Conservation (phyloP, 2,113 vertebrate genomes). For the Melanotaenia duboulayi region DNA sequence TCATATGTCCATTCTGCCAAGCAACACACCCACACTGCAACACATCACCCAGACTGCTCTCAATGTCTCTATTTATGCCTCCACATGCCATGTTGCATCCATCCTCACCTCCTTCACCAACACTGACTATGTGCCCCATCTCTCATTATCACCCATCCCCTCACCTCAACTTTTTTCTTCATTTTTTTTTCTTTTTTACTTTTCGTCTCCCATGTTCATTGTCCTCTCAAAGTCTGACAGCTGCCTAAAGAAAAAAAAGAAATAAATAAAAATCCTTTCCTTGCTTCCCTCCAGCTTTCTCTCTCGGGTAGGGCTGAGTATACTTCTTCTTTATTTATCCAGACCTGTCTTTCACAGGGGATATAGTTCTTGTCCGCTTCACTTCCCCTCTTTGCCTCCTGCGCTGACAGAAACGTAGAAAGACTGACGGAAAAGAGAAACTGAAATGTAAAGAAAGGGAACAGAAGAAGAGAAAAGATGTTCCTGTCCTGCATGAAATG, state of each 20-base stretch:
- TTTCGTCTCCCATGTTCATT: constrained; percentile 24
- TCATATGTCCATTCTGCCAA: background rate
- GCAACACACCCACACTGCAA: constrained; percentile 3
- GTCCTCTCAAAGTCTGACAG: constrained; percentile 65
- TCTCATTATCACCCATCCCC: constrained; percentile 42
- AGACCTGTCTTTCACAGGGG: constrained; percentile 65
- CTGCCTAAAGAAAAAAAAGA: constrained; percentile 35
- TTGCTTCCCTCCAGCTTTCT: constrained; percentile 40
- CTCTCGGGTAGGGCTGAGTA: constrained; percentile 44
- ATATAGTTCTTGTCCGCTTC: constrained; percentile 63
- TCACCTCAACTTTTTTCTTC: constrained; percentile 31
- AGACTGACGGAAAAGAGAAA: constrained; percentile 14
- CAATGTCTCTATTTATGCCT: background rate
- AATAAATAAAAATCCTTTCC: constrained; percentile 19
- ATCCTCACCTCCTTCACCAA: constrained; percentile 25
- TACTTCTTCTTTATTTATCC: constrained; percentile 72
- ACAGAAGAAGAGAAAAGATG: background rate
- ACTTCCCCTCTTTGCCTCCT: constrained; percentile 48
- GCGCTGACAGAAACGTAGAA: constrained; percentile 61
- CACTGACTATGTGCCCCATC: constrained; percentile 2
- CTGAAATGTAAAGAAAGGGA: constrained; percentile 28
- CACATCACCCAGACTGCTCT: background rate
- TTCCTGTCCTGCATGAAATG: constrained; percentile 19
- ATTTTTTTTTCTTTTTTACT: constrained; percentile 16
- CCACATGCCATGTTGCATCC: constrained; percentile 25